Conservation (phyloP, 2,888 invertebrate genomes). For the Tipula unca region DNA sequence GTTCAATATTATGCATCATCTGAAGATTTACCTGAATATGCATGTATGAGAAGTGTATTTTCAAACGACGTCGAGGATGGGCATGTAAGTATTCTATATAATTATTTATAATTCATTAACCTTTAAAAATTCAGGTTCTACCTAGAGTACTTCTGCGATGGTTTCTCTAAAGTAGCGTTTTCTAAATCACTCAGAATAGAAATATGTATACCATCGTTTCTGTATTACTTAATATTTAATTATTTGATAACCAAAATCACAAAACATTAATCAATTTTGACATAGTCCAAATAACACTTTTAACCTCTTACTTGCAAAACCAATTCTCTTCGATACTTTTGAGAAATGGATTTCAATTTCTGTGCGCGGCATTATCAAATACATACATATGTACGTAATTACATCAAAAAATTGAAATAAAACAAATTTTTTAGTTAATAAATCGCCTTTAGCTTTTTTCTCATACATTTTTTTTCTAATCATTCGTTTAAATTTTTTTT, state of each 20-base stretch:
- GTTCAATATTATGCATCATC: slow-evolving; percentile 85
- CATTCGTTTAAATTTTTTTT: neutral
- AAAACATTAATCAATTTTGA: neutral
- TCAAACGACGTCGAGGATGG: slow-evolving; percentile 38
- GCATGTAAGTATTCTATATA: slow-evolving; percentile 32
- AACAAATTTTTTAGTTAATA: no score
- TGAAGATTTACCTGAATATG: slow-evolving; percentile 75
- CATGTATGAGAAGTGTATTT: slow-evolving; percentile 66
- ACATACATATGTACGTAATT: neutral
- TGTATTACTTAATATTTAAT: neutral
- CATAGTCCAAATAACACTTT: neutral
- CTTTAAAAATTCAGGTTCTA: no score
- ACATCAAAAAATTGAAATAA: neutral
- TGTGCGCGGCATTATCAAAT: neutral
- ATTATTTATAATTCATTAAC: neutral
- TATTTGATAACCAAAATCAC: neutral
- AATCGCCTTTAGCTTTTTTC: neutral
- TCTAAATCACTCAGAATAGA: neutral
- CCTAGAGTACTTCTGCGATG: no score
- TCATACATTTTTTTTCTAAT: neutral
- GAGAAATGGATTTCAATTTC: neutral
- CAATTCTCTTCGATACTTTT: neutral
- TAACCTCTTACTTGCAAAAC: neutral
- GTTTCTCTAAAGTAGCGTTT: no score
- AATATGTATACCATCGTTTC: neutral